Base-by-base conservation (phyloP, 2,113 vertebrate species). In the Eolophus roseicapilla region DNA sequence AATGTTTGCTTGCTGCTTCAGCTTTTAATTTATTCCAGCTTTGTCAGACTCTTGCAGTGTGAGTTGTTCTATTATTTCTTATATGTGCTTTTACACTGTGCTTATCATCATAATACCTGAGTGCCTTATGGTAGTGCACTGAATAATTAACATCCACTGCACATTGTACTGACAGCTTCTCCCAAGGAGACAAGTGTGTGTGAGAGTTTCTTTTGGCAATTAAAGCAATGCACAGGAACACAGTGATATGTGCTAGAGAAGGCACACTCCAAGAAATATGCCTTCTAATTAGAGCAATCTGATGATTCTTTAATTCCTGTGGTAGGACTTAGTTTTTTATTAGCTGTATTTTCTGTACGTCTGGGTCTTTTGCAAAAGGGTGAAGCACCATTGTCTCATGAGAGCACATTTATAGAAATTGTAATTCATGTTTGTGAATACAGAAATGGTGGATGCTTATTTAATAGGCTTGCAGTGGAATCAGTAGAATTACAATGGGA, bases 101-200 rank as follows among this genome's bases (percentile, higher is more conserved):
- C 62, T 96, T 92, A 84, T 81, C 49, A 4, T 90, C 69, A 27
- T 89, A 89, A 71, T 64, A 95, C 76, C 83, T 65, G 64, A 84
- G 55, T 39, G 70, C 76, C 62, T 65, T 69, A 60, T 28, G 63
- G 65, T 82, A 82, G 74, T 65, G 41, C 50, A 35, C 18, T 89
- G 77, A 91, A 88, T 89, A 95, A 97, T 93, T 93, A 93, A 90
- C 81, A 92, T 88, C 77, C 28, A 17, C 49, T 64, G 65, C 50
- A 57, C 88, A 88, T 90, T 94, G 76, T 92, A 75, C 64, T 83
- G 86, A 88, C 92, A 93, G 43, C 44, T 64, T 86, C 64, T 93
- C 88, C 76, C 73, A 77, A 78, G 88, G 55, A 96, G 75, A 77
- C 7, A 64, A 90, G 27, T 62, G 49, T 50, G 37, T 68, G 44